These are phyloP conservation scores for Danio kyathit DNA, from an alignment of 2,797 vertebrate species.

Conservation along the genomic window DNA sequence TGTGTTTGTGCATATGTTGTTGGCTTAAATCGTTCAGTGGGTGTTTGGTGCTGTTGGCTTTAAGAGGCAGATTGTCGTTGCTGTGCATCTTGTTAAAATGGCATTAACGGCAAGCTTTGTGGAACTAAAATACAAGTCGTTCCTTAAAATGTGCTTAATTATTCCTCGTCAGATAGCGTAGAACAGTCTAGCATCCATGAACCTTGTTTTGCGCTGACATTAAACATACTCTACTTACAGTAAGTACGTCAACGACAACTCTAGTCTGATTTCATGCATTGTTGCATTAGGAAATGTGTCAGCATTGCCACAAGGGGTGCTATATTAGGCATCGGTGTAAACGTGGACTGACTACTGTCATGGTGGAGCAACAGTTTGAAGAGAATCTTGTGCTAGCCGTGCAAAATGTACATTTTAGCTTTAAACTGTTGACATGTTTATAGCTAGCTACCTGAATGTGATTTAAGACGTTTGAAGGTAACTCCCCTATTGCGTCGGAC, in stretches of 20 bases:
- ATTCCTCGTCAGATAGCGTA: not conserved
- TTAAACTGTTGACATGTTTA: conserved; percentile 7
- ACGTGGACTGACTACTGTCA: not conserved
- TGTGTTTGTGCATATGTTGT: conserved; percentile 40
- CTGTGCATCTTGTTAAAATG: conserved; percentile 32
- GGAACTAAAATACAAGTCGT: conserved; percentile 30
- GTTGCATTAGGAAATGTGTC: conserved; percentile 5
- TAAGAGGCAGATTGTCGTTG: conserved; percentile 45
- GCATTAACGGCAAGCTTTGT: conserved; percentile 18
- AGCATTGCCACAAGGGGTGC: conserved; percentile 11
- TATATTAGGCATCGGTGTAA: conserved; percentile 19
- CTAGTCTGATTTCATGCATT: conserved; percentile 3
- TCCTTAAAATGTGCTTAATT: conserved; percentile 35
- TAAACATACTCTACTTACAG: conserved; percentile 11
- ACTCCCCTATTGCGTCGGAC: not conserved
- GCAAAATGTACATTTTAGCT: not conserved
- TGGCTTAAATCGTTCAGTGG: conserved; percentile 22
- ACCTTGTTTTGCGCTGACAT: conserved; percentile 13
- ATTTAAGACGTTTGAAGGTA: conserved; percentile 13
- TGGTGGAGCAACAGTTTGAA: not conserved
- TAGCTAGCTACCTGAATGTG: not conserved
- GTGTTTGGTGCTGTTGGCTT: conserved; percentile 36
- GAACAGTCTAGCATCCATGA: conserved; percentile 27
- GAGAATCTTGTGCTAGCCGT: not conserved
- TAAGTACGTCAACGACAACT: conserved; percentile 7